Evolutionary conservation across 2,797 vertebrate genomes (phyloP), one percentile per base, ranked within the genome.

Genomic region (Oceanodroma leucorhoa): DNA sequence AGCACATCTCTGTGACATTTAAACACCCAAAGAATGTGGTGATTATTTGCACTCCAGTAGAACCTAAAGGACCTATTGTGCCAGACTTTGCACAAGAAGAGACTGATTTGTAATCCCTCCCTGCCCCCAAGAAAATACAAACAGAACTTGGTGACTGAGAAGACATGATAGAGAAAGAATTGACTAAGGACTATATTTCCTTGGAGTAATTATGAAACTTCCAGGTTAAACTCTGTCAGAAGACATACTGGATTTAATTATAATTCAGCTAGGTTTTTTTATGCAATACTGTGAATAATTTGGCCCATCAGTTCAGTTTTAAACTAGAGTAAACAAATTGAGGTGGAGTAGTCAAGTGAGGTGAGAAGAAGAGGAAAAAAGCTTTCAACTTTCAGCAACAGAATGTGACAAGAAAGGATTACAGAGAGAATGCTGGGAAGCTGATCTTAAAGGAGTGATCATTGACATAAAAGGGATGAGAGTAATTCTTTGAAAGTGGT

Each of bases 11-110:
- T 50, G 36, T 85, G 75, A 72, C 82, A 91, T 93, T 93, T 89
- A 73, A 93, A 73, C 20, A 70, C 18, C 23, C 32, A 32, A 83
- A 85, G 51, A 91, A 45, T 1, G 1, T 40, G 14, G 48, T 55
- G 66, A 80, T 87, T 91, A 87, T 94, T 96, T 95, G 51, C 62
- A 45, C 53, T 94, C 48, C 64, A 75, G 60, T 64, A 72, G 67
- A 85, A 89, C 40, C 53, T 91, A 64, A 93, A 89, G 67, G 89
- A 85, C 48, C 26, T 87, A 8, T 83, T 89, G 80, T 94, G 45
- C 10, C 70, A 94, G 62, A 64, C 51, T 83, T 80, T 58, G 55
- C 40, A 51, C 22, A 58, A 73, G 41, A 67, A 57, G n/a, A 54
- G 50, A 45, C 62, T 60, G n/a, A 55, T 70, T 57, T 84, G 10